Evolutionary conservation across 1,140 invertebrate genomes (phyloP).

Genomic region (Apis mellifera): DNA sequence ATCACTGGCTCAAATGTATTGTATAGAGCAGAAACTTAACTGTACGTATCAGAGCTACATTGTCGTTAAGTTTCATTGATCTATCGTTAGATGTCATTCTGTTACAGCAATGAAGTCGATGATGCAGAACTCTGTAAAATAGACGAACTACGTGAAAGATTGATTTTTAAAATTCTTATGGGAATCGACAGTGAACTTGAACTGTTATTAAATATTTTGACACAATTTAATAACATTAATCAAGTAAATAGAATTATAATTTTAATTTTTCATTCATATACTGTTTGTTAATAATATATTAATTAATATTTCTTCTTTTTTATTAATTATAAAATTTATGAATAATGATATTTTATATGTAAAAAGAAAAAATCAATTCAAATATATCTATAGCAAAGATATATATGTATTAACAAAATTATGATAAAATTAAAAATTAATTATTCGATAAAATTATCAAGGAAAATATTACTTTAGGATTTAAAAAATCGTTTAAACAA

Average conservation of each 20-base stretch:
- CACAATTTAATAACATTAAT: slow-evolving; percentile 55
- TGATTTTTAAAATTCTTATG: slow-evolving; percentile 69
- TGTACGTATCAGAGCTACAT: no score
- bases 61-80: background rate
- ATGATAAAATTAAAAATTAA: background rate
- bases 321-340: background rate
- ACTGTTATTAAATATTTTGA: slow-evolving; percentile 44
- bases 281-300: background rate
- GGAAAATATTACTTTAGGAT: slow-evolving; percentile 58
- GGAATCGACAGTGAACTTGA: slow-evolving; percentile 69
- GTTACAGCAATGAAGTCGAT: slow-evolving; percentile 68
- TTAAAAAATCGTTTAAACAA: slow-evolving; percentile 66
- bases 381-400: background rate
- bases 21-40: background rate
- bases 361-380: background rate
- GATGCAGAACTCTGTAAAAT: slow-evolving; percentile 67
- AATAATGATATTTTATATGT: background rate
- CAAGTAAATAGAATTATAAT: slow-evolving; percentile 61
- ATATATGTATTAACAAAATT: background rate
- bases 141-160: slow-evolving; percentile 56
- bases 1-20: background rate
- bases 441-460: background rate
- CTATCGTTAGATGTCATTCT: slow-evolving; percentile 32
- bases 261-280: background rate
- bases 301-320: background rate